Evolutionary conservation across 2,113 vertebrate species (phyloP), one percentile per base, ranked within the genome.

Genomic region (human (Homo sapiens)): DNA sequence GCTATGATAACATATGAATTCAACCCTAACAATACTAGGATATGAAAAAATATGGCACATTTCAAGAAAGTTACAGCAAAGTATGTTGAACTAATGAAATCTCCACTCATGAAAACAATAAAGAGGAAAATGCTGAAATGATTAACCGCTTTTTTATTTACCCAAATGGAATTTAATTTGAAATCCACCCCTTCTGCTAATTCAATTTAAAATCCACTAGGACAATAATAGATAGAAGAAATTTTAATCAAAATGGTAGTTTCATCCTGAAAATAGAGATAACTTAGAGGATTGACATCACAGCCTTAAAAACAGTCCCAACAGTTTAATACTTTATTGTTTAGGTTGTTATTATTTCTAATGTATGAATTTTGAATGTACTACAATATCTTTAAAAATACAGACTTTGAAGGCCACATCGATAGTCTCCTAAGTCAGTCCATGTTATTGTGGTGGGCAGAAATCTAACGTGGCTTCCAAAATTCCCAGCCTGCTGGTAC

Each of bases 81-180:
- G 59, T 35, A 35, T 38, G 76, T 75, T 96, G 25, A 89, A 52
- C 78, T 83, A 93, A 59, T 90, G 80, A 91, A 93, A 75, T 92
- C 25, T 92, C 84, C n/a, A 85, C 70, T 95, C 93, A 73, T 30
- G n/a, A 90, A 97, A 94, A 64, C 90, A 84, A 87, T 85, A 78
- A 55, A 89, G 35, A 93, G 66, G 52, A n/a, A 96, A 90, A 93
- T 94, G 38, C 32, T 88, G 10, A 96, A 95, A 52, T 97, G 83
- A 93, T 84, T 76, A 72, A 89, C 20, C 85, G 4, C 35, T 79
- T 86, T 73, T 79, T 89, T 73, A 92, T 92, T 92, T 97, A 32
- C 64, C 96, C 73, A 92, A 96, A 66, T 89, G 64, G 61, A 94
- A 87, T 94, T 98, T 90, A 94, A 93, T 94, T 86, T 97, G 76